Percentiles rank a stretch among this genome's conserved stretches.
phyloP scores from a whole-genome alignment of 1,140 invertebrate species.

The Drosophila aff. region DNA sequence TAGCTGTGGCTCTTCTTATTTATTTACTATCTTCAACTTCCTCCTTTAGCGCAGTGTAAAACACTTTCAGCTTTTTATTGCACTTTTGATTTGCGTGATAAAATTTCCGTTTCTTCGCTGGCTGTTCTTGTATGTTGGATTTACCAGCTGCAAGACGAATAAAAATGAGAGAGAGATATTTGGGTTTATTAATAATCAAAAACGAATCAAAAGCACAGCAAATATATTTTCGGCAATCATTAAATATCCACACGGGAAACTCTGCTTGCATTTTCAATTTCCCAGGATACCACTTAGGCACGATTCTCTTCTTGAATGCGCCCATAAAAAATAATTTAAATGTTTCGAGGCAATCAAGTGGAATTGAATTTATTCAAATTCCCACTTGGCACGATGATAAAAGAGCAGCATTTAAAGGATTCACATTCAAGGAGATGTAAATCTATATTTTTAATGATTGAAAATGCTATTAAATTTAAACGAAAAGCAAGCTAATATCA shows the following conservation, averaged over 20 bases:
- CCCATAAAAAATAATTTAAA: slow-evolving; percentile 28
- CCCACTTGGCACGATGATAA: slow-evolving; percentile 5
- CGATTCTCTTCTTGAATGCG: slow-evolving; percentile 26
- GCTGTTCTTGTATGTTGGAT: slow-evolving; percentile 53
- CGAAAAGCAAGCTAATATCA: neutral
- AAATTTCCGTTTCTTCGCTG: slow-evolving; percentile 61
- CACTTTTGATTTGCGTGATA: slow-evolving; percentile 70
- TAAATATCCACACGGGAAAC: slow-evolving; percentile 8
- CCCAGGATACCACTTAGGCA: slow-evolving; percentile 37
- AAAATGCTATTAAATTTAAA: neutral
- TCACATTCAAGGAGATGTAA: neutral
- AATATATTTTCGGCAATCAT: slow-evolving; percentile 15
- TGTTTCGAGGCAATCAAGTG: slow-evolving; percentile 24
- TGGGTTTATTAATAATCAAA: slow-evolving; percentile 37
- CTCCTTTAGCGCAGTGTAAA: slow-evolving; percentile 34
- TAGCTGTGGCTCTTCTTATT: slow-evolving; percentile 37
- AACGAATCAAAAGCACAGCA: slow-evolving; percentile 4
- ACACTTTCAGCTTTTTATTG: slow-evolving; percentile 76
- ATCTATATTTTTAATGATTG: neutral
- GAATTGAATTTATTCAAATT: slow-evolving; percentile 10
- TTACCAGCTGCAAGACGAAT: slow-evolving; percentile 64
- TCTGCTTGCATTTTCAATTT: slow-evolving; percentile 23
- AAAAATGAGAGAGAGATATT: slow-evolving; percentile 42
- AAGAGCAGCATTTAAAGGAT: slow-evolving; percentile 3
- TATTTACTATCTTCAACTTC: slow-evolving; percentile 53